Conservation (phyloP, 2,888 invertebrate genomes). For the Apamea sordens region DNA sequence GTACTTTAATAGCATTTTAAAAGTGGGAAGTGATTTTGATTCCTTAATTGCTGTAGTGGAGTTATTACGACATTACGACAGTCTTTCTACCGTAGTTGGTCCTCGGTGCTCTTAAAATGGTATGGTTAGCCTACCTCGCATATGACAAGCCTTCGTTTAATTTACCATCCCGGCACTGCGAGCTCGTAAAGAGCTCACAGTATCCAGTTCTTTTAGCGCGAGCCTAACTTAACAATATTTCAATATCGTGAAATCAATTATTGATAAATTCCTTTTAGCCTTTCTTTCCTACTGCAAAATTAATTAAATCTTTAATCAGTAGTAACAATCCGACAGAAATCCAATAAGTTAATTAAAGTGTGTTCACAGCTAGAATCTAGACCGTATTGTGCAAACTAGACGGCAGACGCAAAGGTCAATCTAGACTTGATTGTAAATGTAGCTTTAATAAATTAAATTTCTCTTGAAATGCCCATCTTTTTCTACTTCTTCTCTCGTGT, state of each 20-base stretch:
- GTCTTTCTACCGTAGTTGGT: no score
- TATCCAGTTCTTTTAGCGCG: background rate
- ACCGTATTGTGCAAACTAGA: conserved; percentile 26
- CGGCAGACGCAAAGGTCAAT: conserved; percentile 25
- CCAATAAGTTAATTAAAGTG: conserved; percentile 53
- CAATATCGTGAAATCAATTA: background rate
- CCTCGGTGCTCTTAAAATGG: no score
- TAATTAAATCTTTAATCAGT: conserved; percentile 46
- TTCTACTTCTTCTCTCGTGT: background rate
- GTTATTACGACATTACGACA: no score
- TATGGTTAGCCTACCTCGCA: no score
- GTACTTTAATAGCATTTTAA: no score
- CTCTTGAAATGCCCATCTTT: background rate
- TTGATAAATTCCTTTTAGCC: background rate
- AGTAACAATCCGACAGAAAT: conserved; percentile 27
- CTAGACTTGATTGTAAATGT: conserved; percentile 17
- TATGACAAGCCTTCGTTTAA: no score
- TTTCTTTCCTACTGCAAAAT: conserved; percentile 26
- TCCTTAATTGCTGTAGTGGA: no score
- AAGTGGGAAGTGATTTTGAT: no score
- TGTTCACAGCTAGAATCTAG: conserved; percentile 35
- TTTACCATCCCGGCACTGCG: no score
- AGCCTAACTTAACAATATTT: background rate
- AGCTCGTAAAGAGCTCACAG: no score
- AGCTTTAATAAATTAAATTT: conserved; percentile 21